These are phyloP conservation scores for Calcarius ornatus DNA, from an alignment of 2,113 vertebrate species.

Conservation along the genomic window DNA sequence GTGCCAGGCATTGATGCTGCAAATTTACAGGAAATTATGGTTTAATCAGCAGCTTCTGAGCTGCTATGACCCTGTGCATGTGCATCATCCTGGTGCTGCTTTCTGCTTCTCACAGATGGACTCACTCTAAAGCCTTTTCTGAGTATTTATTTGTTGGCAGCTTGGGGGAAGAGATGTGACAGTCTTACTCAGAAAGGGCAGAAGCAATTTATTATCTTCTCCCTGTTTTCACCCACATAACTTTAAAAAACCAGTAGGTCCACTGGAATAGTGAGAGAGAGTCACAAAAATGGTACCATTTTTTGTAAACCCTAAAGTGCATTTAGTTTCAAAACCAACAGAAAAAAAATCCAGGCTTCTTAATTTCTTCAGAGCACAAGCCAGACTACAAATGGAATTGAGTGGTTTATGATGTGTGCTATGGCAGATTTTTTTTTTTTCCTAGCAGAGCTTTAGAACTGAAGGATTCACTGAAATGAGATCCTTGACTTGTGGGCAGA, in stretches of 20 bases:
- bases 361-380: not conserved
- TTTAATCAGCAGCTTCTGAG: conserved; percentile 17
- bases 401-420: not conserved
- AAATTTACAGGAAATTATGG: not conserved
- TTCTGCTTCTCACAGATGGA: not conserved
- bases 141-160: not conserved
- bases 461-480: not conserved
- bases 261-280: not conserved
- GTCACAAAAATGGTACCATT: not conserved
- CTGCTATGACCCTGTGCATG: not conserved
- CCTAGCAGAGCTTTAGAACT: not conserved
- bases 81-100: not conserved
- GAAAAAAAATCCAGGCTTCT: not conserved
- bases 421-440: not conserved
- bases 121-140: not conserved
- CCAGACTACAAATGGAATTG: not conserved
- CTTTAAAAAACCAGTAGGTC: not conserved
- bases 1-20: not conserved
- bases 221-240: not conserved
- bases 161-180: not conserved
- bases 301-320: not conserved
- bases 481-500: not conserved
- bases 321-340: not conserved
- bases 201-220: not conserved
- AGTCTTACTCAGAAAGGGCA: not conserved